phyloP scores from a whole-genome alignment of 2,113 vertebrate species.

The Colistium nudipinnis region DNA sequence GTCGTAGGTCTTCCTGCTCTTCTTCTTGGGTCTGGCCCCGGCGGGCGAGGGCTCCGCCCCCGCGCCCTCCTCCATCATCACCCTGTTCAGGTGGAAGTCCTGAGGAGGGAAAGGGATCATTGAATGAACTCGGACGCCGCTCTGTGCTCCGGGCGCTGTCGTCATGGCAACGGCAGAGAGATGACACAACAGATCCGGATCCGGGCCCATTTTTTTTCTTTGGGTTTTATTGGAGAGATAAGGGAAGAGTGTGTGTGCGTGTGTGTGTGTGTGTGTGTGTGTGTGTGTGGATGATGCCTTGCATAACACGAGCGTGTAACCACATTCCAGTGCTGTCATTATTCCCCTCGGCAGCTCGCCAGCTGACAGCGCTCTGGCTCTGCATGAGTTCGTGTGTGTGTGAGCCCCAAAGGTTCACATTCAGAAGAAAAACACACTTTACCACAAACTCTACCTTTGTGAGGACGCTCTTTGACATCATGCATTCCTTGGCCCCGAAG shows the following conservation, averaged over 20 bases:
- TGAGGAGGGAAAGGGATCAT: conserved; percentile 66
- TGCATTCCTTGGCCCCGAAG: no score
- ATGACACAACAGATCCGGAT: no score
- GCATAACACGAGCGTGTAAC: conserved; percentile 30
- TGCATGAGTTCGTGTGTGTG: background rate
- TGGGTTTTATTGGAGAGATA: no score
- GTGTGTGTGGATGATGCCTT: conserved; percentile 26
- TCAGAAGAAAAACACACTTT: no score
- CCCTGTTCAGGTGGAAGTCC: conserved; percentile 97
- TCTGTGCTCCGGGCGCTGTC: no score
- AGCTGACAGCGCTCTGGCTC: conserved; percentile 39
- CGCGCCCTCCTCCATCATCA: conserved; percentile 89
- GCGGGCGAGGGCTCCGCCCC: conserved; percentile 87
- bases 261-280: conserved; percentile 26
- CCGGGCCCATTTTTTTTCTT: no score
- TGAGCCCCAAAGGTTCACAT: no score
- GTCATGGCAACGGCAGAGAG: no score
- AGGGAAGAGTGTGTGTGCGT: background rate
- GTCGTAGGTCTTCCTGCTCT: conserved; percentile 94
- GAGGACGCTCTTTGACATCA: no score
- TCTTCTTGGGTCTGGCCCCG: conserved; percentile 97
- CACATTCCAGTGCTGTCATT: conserved; percentile 44
- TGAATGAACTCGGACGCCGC: no score
- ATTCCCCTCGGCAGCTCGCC: conserved; percentile 30
- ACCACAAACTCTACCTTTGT: no score